Evolutionary conservation across 2,797 vertebrate species (phyloP), one percentile per base, ranked within the genome.

Genomic region (Micropoecilia bifurca): DNA sequence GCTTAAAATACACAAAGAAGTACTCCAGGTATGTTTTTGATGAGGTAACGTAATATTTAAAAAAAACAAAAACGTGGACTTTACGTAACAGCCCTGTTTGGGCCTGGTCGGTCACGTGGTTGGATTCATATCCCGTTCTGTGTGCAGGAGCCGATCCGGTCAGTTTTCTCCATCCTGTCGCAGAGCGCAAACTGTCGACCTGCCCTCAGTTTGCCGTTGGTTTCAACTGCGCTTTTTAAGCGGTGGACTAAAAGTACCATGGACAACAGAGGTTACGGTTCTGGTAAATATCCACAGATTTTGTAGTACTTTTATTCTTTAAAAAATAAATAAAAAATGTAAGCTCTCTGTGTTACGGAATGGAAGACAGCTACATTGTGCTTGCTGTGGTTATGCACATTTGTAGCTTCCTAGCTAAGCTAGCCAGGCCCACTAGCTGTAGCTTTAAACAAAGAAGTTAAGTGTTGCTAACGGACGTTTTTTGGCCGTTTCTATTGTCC

Each of bases 251-350:
- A 25, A 66, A 53, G 1, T 6, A 86, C 12, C 0, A 95, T 95
- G 95, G 94, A 95, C 71, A 79, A 82, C 45, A 89, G 95, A 84
- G 82, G 92, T 74, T 95, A 93, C 83, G 87, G 92, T 76, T 93
- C 95, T 48, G 93, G 95, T 95, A 84, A 82, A 20, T 81, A 73
- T 12, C 0, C 25, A 0, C 6, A 0, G 1, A 2, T 68, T 73
- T 50, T 41, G 3, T 50, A 16, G 13, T 8, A 22, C n/a, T 50
- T 30, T 6, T 6, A 10, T 6, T 20, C 36, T 36, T 33, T 0
- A 20, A 16, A 30, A 3, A 22, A 20, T 2, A 22, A 22, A 43
- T 9, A 50, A 6, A 48, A 6, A 20, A 7, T n/a, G 48, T 63
- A 33, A n/a, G 0, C 47, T 16, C 46, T 68, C 77, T 57, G 68